Conservation (phyloP, 2,113 vertebrate genomes). For the Meleagris gallopavo region DNA sequence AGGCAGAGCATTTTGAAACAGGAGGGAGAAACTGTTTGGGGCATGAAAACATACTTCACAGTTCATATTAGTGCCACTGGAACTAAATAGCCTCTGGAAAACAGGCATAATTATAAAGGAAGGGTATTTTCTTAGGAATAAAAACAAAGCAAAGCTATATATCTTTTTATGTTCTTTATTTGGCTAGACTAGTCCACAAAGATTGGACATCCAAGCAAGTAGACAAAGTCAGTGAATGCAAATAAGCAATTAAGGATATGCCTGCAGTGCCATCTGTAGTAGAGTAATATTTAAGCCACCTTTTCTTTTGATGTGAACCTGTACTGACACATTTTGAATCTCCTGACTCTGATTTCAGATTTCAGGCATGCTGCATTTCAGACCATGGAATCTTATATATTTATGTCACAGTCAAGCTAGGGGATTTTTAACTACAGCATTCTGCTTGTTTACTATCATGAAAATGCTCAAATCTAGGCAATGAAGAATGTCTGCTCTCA, state of each 20-base stretch:
- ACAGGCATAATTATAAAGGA: neutral
- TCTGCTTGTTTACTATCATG: neutral
- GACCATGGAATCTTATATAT: accelerated
- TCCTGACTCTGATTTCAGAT: neutral
- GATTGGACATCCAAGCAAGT: neutral
- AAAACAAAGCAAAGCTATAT: accelerated
- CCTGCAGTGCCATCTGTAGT: neutral
- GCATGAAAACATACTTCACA: neutral
- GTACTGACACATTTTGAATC: accelerated
- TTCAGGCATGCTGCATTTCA: neutral
- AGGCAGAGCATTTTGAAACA: neutral
- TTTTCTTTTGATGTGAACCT: neutral
- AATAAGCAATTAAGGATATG: neutral
- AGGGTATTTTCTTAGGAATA: accelerated
- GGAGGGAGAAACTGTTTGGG: neutral
- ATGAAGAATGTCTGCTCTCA: neutral
- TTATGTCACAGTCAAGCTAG: neutral
- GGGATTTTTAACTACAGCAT: neutral
- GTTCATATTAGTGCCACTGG: neutral
- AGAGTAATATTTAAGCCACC: neutral
- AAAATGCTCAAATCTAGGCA: accelerated
- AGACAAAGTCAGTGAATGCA: neutral
- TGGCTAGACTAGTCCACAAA: neutral
- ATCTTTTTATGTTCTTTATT: neutral
- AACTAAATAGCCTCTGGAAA: neutral